phyloP scores from a whole-genome alignment of 2,888 invertebrate genomes.

The Leucozona laternaria region DNA sequence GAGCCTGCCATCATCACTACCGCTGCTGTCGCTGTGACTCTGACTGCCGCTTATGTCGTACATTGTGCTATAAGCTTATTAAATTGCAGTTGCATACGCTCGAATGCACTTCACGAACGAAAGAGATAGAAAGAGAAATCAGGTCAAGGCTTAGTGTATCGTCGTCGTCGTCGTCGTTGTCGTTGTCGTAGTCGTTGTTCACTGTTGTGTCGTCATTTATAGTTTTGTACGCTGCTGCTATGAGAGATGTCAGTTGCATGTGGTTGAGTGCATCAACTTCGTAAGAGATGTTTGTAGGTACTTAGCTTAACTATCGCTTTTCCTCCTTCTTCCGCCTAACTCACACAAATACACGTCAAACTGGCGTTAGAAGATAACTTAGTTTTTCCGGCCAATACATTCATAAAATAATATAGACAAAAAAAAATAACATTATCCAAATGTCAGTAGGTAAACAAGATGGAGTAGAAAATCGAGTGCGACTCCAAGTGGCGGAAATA shows the following conservation, averaged over 20 bases:
- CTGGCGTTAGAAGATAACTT: constrained; percentile 47
- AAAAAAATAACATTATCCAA: constrained; percentile 32
- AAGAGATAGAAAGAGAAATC: constrained; percentile 84
- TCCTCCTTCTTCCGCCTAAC: constrained; percentile 54
- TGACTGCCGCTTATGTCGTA: constrained; percentile 42
- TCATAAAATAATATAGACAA: constrained; percentile 7
- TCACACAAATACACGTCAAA: constrained; percentile 27
- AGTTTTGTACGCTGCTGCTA: constrained; percentile 56
- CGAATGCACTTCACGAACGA: constrained; percentile 78
- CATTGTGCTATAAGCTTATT: constrained; percentile 71
- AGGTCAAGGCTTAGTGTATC: constrained; percentile 83
- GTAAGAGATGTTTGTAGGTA: constrained; percentile 33
- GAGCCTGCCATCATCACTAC: constrained; percentile 35
- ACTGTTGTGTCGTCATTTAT: constrained; percentile 69
- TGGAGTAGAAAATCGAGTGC: constrained; percentile 49
- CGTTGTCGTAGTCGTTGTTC: constrained; percentile 32
- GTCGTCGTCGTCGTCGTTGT: constrained; percentile 61
- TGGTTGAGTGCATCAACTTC: constrained; percentile 66
- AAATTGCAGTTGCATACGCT: constrained; percentile 75
- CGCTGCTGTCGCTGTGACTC: not conserved
- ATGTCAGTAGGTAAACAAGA: constrained; percentile 64
- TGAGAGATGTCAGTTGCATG: constrained; percentile 67
- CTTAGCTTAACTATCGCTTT: constrained; percentile 5
- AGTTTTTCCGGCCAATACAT: constrained; percentile 54
- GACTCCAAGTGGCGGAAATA: constrained; percentile 71